Percentiles rank a stretch among this genome's conserved stretches.
phyloP scores from a whole-genome alignment of 2,888 invertebrate species.

The Parnassius smintheus region DNA sequence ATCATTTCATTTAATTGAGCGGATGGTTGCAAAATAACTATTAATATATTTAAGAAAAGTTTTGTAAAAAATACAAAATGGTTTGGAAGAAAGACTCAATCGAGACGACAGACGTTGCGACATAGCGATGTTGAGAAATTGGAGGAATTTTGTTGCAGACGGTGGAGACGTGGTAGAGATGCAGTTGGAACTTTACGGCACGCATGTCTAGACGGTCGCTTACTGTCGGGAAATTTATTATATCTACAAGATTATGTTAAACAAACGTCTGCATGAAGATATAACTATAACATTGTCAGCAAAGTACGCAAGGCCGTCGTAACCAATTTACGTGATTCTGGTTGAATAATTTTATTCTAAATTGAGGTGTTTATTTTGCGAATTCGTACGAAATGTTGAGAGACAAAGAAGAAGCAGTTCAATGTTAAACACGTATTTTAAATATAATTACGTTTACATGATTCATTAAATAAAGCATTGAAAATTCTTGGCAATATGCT shows the following conservation, averaged over 20 bases:
- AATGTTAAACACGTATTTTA: conserved; percentile 1
- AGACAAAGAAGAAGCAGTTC: conserved; percentile 11
- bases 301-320: background rate
- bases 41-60: too few relatives aligned
- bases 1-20: too few relatives aligned
- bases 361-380: background rate
- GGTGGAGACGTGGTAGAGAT: conserved; percentile 6
- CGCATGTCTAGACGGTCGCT: conserved; percentile 22
- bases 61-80: too few relatives aligned
- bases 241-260: conserved; percentile 3
- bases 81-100: background rate
- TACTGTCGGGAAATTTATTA: conserved; percentile 12
- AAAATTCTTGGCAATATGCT: too few relatives aligned
- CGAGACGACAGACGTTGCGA: conserved; percentile 1
- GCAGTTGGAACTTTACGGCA: conserved; percentile 13
- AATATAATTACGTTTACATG: conserved; percentile 2
- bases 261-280: background rate
- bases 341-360: background rate
- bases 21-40: too few relatives aligned
- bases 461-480: conserved; percentile 2
- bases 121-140: background rate
- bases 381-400: background rate
- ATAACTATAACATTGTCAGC: background rate
- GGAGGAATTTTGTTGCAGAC: conserved; percentile 5
- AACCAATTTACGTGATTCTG: conserved; percentile 3